Evolutionary conservation across 2,797 vertebrate species (phyloP).

Genomic region (Lacerta agilis): DNA sequence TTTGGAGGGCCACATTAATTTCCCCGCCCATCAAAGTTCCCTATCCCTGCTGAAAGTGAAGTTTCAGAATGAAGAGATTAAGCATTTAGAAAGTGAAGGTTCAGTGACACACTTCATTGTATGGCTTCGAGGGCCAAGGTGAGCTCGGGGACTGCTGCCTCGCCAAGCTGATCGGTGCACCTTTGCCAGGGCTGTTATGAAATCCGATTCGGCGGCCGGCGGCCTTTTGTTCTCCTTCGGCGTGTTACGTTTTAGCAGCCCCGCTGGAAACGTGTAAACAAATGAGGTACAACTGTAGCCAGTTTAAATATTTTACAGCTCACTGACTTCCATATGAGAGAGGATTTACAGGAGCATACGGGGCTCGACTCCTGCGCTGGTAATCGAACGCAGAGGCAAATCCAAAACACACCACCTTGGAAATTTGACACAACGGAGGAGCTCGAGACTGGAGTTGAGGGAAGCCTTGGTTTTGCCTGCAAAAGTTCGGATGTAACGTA

Average conservation of each 20-base stretch:
- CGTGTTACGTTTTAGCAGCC: slow-evolving; percentile 49
- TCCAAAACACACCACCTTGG: not conserved
- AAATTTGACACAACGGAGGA: not conserved
- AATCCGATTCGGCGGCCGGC: not conserved
- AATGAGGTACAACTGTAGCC: slow-evolving; percentile 22
- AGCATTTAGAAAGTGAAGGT: not conserved
- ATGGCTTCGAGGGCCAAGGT: not conserved
- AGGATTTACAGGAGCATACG: slow-evolving; percentile 37
- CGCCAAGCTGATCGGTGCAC: not conserved
- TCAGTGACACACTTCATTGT: no score
- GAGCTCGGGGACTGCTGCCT: rapidly evolving
- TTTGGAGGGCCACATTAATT: no score
- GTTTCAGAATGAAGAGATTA: not conserved
- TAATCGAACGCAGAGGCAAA: slow-evolving; percentile 39
- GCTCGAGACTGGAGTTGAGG: not conserved
- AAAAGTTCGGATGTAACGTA: not conserved
- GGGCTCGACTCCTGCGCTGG: slow-evolving; percentile 26
- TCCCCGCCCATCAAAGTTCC: no score
- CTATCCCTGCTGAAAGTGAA: no score
- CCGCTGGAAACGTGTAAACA: slow-evolving; percentile 30
- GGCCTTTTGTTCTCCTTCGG: not conserved
- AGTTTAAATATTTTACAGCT: slow-evolving; percentile 52
- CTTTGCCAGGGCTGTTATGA: not conserved
- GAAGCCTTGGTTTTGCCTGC: not conserved
- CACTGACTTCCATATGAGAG: slow-evolving; percentile 29